These are phyloP conservation scores for Daphoenositta chrysoptera DNA, from an alignment of 2,113 vertebrate species.

Conservation along the genomic window DNA sequence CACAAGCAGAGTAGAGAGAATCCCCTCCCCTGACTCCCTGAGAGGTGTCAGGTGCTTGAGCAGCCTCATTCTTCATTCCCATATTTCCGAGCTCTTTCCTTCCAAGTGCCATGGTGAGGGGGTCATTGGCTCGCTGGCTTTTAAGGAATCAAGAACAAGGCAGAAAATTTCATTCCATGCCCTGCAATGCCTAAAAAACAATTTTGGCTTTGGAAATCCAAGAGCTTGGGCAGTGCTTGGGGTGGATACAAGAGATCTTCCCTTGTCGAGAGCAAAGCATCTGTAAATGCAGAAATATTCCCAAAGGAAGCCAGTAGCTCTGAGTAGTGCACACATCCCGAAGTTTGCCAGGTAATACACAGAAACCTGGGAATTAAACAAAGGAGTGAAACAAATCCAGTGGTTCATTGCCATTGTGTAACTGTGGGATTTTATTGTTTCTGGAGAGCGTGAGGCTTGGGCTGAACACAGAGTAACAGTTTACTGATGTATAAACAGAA, in stretches of 20 bases:
- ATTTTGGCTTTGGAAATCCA: not conserved
- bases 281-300: not conserved
- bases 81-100: slow-evolving; percentile 48
- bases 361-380: not conserved
- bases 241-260: not conserved
- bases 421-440: not conserved
- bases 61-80: slow-evolving; percentile 69
- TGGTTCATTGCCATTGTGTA: not conserved
- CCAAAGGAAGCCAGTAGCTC: not conserved
- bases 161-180: not conserved
- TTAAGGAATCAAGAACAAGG: not conserved
- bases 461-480: not conserved
- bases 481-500: not conserved
- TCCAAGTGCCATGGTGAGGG: not conserved
- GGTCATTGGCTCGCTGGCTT: not conserved
- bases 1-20: not conserved
- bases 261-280: not conserved
- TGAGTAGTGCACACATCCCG: not conserved
- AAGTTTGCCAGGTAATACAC: not conserved
- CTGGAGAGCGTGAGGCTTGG: not conserved
- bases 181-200: not conserved
- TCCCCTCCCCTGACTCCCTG: not conserved
- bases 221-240: not conserved
- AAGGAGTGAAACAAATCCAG: not conserved
- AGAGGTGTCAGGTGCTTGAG: slow-evolving; percentile 52